Conservation (phyloP, 2,797 vertebrate genomes). For the Kryptopterus vitreolus region DNA sequence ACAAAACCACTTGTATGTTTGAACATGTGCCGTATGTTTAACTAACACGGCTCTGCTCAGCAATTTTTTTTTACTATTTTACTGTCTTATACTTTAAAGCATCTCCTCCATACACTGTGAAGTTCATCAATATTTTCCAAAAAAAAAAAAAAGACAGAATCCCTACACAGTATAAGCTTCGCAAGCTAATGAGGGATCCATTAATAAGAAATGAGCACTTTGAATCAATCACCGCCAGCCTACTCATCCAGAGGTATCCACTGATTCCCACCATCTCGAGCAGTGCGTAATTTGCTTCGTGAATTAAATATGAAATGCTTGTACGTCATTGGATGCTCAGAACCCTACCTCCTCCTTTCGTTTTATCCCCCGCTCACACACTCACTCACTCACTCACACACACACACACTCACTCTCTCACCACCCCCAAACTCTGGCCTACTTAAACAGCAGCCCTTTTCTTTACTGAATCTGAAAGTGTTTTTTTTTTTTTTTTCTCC, state of each 20-base stretch:
- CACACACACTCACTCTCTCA: slow-evolving; percentile 16
- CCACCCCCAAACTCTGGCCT: slow-evolving; percentile 47
- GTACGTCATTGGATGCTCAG: slow-evolving; percentile 68
- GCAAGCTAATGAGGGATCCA: slow-evolving; percentile 65
- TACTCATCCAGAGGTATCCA: slow-evolving; percentile 58
- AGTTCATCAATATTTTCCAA: neutral
- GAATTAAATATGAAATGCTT: slow-evolving; percentile 73
- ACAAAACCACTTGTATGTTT: neutral
- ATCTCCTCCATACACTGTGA: slow-evolving; percentile 20
- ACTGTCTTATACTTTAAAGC: neutral
- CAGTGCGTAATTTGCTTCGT: slow-evolving; percentile 57
- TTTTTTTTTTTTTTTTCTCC: slow-evolving; percentile 17
- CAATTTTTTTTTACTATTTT: neutral
- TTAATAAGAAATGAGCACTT: slow-evolving; percentile 75
- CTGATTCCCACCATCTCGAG: slow-evolving; percentile 58
- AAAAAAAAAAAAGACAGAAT: slow-evolving; percentile 39
- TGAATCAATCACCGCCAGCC: slow-evolving; percentile 62
- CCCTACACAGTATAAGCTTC: slow-evolving; percentile 46
- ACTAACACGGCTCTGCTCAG: neutral
- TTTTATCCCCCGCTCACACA: slow-evolving; percentile 48
- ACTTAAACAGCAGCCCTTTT: slow-evolving; percentile 34
- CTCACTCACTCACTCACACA: slow-evolving; percentile 17
- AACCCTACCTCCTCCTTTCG: slow-evolving; percentile 39
- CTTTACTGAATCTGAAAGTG: slow-evolving; percentile 28
- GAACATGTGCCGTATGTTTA: neutral